phyloP scores from a whole-genome alignment of 2,113 vertebrate genomes.

The Eupsittula cactorum region DNA sequence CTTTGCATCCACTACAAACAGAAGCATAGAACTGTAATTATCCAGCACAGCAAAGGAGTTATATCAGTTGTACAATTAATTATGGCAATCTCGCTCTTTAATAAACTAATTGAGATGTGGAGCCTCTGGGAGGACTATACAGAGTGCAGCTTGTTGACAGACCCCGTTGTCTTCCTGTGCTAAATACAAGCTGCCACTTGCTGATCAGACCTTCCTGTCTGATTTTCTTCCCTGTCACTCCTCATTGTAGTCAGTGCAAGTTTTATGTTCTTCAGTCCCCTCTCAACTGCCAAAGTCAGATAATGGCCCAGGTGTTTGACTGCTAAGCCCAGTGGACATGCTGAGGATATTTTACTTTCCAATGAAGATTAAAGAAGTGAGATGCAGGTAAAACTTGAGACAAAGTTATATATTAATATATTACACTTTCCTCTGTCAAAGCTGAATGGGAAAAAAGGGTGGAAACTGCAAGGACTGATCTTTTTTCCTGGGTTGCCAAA shows the following conservation, averaged over 20 bases:
- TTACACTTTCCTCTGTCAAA: background rate
- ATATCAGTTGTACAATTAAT: background rate
- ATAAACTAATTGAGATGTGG: background rate
- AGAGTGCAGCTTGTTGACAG: background rate
- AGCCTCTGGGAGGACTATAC: background rate
- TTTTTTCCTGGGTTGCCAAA: background rate
- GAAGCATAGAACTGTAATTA: constrained; percentile 58
- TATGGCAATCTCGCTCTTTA: background rate
- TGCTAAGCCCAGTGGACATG: rapidly evolving
- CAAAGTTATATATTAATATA: background rate
- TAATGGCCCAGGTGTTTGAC: background rate
- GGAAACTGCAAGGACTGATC: background rate
- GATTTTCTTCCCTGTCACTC: background rate
- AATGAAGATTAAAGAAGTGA: background rate
- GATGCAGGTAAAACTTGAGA: background rate
- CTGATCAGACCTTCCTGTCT: background rate
- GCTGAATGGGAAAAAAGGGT: background rate
- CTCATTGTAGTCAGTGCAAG: background rate
- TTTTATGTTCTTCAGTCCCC: background rate
- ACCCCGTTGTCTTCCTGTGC: background rate
- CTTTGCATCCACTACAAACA: constrained; percentile 72
- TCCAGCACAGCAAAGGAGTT: constrained; percentile 23
- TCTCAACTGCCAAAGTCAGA: background rate
- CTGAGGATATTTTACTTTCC: background rate
- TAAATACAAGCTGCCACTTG: background rate